Percentiles rank a stretch among this genome's conserved stretches.
Evolutionary conservation across 37 sponge, comb jelly and placozoan species (phyloP).

Genomic region (Eunapius fragilis): DNA sequence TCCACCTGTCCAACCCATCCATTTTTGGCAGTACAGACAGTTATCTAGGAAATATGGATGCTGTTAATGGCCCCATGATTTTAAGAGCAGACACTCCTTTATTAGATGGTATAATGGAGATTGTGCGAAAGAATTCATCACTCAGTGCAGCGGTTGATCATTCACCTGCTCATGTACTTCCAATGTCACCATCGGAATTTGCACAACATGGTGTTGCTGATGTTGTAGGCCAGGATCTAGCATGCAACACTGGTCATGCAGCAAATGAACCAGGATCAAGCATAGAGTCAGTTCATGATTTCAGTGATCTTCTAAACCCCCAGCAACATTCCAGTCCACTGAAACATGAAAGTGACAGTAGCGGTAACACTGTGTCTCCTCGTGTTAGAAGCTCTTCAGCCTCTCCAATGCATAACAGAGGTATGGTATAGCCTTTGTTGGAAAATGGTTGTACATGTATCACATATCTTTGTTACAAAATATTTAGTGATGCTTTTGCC

Average conservation of each 20-base stretch:
- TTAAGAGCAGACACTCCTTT: background rate
- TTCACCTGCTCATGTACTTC: background rate
- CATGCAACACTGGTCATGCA: background rate
- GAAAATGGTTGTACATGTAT: background rate
- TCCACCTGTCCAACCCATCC: background rate
- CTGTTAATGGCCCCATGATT: background rate
- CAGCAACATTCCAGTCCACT: background rate
- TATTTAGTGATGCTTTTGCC: too few relatives aligned
- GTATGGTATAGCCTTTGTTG: background rate
- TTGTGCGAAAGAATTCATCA: background rate
- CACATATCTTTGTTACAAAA: too few relatives aligned
- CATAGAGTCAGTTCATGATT: background rate
- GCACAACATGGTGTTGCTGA: background rate
- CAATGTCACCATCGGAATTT: background rate
- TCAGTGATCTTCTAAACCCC: background rate
- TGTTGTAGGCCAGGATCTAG: background rate
- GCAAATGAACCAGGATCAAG: background rate
- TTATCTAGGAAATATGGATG: background rate
- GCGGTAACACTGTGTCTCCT: background rate
- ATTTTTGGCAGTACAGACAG: background rate
- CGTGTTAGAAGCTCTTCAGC: background rate
- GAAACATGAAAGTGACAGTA: background rate
- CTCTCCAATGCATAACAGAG: conserved; percentile 8
- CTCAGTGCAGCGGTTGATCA: background rate
- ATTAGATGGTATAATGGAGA: background rate